Evolutionary conservation across 2,797 vertebrate genomes (phyloP).

Genomic region (Falco peregrinus): DNA sequence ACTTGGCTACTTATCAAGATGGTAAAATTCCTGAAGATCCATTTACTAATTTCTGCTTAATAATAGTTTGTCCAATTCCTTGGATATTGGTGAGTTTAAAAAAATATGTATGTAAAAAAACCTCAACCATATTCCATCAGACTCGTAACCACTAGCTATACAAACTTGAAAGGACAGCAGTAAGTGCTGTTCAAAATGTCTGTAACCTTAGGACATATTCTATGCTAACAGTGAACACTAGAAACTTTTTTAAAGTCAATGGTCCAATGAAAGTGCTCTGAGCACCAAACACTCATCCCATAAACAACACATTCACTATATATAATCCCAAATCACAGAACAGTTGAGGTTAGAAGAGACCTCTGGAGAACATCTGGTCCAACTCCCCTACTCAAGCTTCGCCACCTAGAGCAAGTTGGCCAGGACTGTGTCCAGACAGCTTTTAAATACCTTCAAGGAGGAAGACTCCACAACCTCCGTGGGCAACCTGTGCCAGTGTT

Average conservation of each 20-base stretch:
- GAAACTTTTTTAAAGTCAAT: not conserved
- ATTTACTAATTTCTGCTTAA: not conserved
- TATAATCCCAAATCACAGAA: not conserved
- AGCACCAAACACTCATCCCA: not conserved
- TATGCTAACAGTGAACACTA: fast-evolving
- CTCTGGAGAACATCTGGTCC: not conserved
- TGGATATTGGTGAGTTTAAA: not conserved
- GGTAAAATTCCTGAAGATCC: not conserved
- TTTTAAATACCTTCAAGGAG: not conserved
- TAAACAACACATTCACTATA: not conserved
- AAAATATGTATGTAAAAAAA: not conserved
- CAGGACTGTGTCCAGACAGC: not conserved
- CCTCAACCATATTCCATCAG: not conserved
- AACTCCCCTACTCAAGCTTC: not conserved
- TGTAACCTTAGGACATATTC: not conserved
- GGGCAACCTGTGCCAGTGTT: too few species aligned
- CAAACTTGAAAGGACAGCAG: not conserved
- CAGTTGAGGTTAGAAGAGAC: not conserved
- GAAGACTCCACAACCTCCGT: too few species aligned
- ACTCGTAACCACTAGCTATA: not conserved
- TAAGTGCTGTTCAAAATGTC: not conserved
- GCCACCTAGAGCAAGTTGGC: not conserved
- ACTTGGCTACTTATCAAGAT: not conserved
- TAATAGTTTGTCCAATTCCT: not conserved
- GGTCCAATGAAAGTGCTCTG: not conserved